Evolutionary conservation across 2,113 vertebrate species (phyloP).

Genomic region (Odocoileus virginianus): DNA sequence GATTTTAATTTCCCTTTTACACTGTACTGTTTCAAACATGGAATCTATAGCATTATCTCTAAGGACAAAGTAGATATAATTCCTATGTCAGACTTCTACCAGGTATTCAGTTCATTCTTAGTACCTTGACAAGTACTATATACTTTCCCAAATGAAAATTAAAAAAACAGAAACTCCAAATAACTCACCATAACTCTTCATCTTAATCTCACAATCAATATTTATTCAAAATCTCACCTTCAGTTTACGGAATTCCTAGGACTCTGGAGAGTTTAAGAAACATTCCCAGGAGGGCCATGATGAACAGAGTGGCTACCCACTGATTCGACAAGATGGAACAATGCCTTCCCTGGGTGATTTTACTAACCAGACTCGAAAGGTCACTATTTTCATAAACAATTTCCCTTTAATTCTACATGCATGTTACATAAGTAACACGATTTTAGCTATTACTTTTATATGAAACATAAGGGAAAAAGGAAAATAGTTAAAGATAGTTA

Average conservation of each 20-base stretch:
- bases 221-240: slow-evolving; percentile 27
- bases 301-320: neutral
- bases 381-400: neutral
- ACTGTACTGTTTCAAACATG: slow-evolving; percentile 23
- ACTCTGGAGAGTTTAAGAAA: slow-evolving; percentile 7
- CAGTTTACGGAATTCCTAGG: neutral
- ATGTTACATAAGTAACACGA: neutral
- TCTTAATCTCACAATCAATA: slow-evolving; percentile 41
- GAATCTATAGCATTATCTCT: neutral
- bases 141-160: slow-evolving; percentile 30
- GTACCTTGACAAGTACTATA: neutral
- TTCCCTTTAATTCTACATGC: neutral
- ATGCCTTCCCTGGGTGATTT: neutral
- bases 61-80: neutral
- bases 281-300: neutral
- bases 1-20: slow-evolving; percentile 42
- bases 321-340: neutral
- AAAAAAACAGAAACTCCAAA: neutral
- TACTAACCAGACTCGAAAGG: slow-evolving; percentile 27
- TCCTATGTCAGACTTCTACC: neutral
- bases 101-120: neutral
- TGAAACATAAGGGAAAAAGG: neutral
- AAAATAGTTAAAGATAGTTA: neutral
- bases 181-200: neutral
- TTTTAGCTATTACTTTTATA: neutral